Base-by-base conservation (phyloP, 2,113 vertebrate genomes). In the Danionella cerebrum region DNA sequence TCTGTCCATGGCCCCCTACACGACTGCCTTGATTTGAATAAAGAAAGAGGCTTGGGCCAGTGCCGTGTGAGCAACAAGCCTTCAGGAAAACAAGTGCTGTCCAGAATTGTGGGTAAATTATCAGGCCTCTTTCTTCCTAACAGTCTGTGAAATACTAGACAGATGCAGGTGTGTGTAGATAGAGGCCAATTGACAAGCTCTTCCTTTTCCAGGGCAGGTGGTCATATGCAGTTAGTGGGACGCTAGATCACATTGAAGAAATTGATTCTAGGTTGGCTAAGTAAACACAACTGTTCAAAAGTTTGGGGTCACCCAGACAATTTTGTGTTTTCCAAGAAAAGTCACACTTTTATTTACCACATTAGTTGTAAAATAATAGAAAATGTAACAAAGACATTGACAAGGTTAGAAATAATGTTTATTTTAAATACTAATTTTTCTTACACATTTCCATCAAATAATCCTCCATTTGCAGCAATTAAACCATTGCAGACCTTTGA, bases 1-100 rank as follows among this genome's bases (percentile, higher is more conserved):
- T 68, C 45, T 69, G 53, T 36, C 33, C 67, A 63, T 55, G 48
- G 68, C 44, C 64, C 69, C 69, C 73, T 35, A 75, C 64, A 75
- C 69, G 71, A 75, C 68, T 57, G 57, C 73, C 73, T 67, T 75
- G 73, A 75, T 75, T 75, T 75, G 64, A 67, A 75, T 55, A 75
- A 71, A 75, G 62, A 63, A 48, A 39, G 22, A 65, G 50, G 35
- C 41, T 71, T 57, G 57, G 64, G 57, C 64, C 73, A 67, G 5
- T 11, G 57, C 48, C 14, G 59, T 55, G 54, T 57, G 64, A 67
- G 69, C 64, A 75, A 12, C 51, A 29, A 36, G 64, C 38, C 55
- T 71, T 25, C 42, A 42, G 48, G 10, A 47, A 31, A 57, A 59
- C 35, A 13, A 62, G 39, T 12, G 41, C 21, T 29, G 57, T 55